phyloP scores from a whole-genome alignment of 2,888 invertebrate species.

The Ganaspis brasiliensis region DNA sequence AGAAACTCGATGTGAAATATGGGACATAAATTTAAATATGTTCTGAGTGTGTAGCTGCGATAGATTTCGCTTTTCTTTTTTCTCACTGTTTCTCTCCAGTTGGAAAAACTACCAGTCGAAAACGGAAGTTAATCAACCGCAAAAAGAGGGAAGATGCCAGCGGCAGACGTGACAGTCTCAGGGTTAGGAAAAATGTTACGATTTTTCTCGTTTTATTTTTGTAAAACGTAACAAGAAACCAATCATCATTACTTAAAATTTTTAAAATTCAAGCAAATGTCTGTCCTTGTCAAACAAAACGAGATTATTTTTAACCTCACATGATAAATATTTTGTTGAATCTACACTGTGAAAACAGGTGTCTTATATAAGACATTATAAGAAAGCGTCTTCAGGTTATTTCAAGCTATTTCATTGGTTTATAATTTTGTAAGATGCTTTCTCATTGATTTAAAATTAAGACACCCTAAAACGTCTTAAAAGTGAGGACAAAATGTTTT shows the following conservation, averaged over 20 bases:
- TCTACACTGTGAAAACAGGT: no score
- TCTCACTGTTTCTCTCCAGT: slow-evolving; percentile 13
- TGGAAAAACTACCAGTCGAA: slow-evolving; percentile 47
- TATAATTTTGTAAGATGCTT: no score
- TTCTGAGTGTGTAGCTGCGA: slow-evolving; percentile 17
- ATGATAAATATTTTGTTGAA: no score
- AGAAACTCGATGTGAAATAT: slow-evolving; percentile 26
- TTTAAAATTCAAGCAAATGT: neutral
- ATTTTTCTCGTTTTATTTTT: neutral
- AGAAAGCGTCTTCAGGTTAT: no score
- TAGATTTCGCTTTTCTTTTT: slow-evolving; percentile 5
- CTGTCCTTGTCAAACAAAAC: neutral
- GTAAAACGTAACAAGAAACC: slow-evolving; percentile 11
- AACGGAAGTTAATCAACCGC: slow-evolving; percentile 60
- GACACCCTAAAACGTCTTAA: no score
- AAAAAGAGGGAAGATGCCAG: slow-evolving; percentile 59
- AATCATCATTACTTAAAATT: slow-evolving; percentile 13
- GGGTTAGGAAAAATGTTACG: slow-evolving; percentile 28
- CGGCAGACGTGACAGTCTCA: slow-evolving; percentile 43
- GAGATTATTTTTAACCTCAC: neutral
- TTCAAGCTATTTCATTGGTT: no score
- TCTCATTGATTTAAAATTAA: no score
- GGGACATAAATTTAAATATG: slow-evolving; percentile 34
- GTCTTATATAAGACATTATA: no score
- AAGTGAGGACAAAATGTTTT: no score